Evolutionary conservation across 2,888 invertebrate genomes (phyloP), one percentile per base, ranked within the genome.

Genomic region (Dynastes maya): DNA sequence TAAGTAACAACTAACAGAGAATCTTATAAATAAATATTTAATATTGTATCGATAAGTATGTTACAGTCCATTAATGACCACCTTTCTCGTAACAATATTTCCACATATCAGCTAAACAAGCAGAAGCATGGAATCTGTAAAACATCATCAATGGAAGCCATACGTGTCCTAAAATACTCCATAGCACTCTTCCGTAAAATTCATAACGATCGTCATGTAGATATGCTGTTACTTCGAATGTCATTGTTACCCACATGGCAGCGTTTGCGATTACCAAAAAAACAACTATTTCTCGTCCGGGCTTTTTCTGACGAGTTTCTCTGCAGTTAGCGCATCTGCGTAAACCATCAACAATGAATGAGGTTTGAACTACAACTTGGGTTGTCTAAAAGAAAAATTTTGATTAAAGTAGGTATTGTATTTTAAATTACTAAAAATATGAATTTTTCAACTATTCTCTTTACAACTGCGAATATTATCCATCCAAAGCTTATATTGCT

Each of bases 21-120:
- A 45, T 45, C 45, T 45, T 45, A 45, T 11, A 45, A 45, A 45
- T 45, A 29, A 63, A 27, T 63, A 22, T 22, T 22, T 22, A 22
- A 22, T 22, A 63, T 29, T 63, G n/a, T 9, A 29, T 32, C 22
- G 8, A 29, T 29, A 63, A 11, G 9, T 9, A 65, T 37, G n/a
- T n/a, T 65, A 63, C 22, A 29, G 9, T 63, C 2, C 22, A 32
- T 77, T 79, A 78, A 74, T 83, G 85, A 85, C 88, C 88, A 1
- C 91, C 92, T 1, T 92, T 91, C 84, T 93, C 92, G 83, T 94
- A 95, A 0, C 94, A 94, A 37, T 92, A 92, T 84, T 93, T 92
- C 95, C 95, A 95, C 83, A 95, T 94, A 86, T 95, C 94, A 11
- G 93, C 94, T 65, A 95, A 91, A 84, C 95, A 95, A 0, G 94